These are phyloP conservation scores for Zaprionus kolodkinae DNA, from an alignment of 1,140 invertebrate genomes.

Conservation along the genomic window DNA sequence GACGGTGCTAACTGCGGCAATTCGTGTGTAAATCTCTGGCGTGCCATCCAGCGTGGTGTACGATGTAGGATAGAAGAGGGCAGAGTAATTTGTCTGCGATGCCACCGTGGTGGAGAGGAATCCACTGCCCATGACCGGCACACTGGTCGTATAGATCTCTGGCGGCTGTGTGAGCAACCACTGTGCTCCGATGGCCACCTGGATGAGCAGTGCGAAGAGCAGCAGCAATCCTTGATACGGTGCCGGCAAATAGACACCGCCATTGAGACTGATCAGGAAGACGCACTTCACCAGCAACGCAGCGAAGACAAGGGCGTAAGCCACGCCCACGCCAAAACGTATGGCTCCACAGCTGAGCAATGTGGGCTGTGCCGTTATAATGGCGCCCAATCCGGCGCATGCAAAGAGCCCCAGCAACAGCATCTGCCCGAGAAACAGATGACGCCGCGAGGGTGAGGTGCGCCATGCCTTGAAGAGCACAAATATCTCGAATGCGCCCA, in stretches of 20 bases:
- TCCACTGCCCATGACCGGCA: conserved; percentile 72
- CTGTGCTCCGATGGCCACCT: conserved; percentile 94
- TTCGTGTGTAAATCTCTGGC: conserved; percentile 74
- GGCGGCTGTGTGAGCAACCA: conserved; percentile 92
- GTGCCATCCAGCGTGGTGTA: conserved; percentile 72
- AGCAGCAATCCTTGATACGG: conserved; percentile 95
- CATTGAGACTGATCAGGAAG: conserved; percentile 95
- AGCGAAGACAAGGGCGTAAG: conserved; percentile 95
- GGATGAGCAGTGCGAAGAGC: conserved; percentile 94
- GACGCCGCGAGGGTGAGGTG: conserved; percentile 92
- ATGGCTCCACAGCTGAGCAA: conserved; percentile 92
- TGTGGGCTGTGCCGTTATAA: conserved; percentile 92
- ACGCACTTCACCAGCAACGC: conserved; percentile 97
- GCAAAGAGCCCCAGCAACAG: conserved; percentile 94
- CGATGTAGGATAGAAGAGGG: conserved; percentile 78
- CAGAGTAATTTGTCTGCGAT: conserved; percentile 68
- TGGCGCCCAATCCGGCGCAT: conserved; percentile 91
- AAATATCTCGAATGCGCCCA: conserved; percentile 94
- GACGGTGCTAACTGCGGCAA: conserved; percentile 71
- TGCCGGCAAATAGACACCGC: conserved; percentile 96
- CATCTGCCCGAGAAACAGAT: conserved; percentile 96
- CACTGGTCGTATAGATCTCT: conserved; percentile 85
- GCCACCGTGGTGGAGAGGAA: conserved; percentile 71
- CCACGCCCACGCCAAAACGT: conserved; percentile 93
- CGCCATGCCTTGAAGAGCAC: conserved; percentile 94